A percentile compares a stretch with the other conserved stretches of the same genome.
These are phyloP conservation scores for Theonella swinhoei DNA, from an alignment of 37 sponge, comb jelly and placozoan species.

Conservation along the genomic window DNA sequence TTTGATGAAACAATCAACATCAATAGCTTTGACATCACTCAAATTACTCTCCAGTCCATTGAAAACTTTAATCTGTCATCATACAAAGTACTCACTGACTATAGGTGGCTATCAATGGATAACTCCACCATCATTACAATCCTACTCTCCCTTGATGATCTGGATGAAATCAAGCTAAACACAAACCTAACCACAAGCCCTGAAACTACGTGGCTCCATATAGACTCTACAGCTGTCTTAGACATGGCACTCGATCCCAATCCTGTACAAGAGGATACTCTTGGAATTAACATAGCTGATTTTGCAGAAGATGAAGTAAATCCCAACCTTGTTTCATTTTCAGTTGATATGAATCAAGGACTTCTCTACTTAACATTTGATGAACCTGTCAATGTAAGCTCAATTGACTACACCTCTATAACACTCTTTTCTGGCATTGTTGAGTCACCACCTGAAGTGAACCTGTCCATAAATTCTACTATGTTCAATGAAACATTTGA, in stretches of 20 bases:
- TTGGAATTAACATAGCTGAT: not conserved
- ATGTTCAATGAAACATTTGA: constrained; percentile 12
- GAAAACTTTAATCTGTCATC: constrained; percentile 19
- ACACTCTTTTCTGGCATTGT: constrained; percentile 56
- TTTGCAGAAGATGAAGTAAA: constrained; percentile 48
- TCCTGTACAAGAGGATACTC: constrained; percentile 8
- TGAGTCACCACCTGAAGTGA: not conserved
- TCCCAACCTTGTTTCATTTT: constrained; percentile 66
- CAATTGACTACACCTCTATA: constrained; percentile 58
- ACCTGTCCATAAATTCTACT: not conserved
- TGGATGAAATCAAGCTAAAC: constrained; percentile 82
- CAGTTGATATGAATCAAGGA: constrained; percentile 79
- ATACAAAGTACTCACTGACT: constrained; percentile 33
- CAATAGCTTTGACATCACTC: constrained; percentile 64
- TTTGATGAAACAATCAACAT: constrained; percentile 89
- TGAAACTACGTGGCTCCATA: constrained; percentile 60
- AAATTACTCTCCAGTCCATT: constrained; percentile 54
- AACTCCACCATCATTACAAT: constrained; percentile 72
- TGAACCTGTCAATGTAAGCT: constrained; percentile 77
- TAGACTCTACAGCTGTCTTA: constrained; percentile 30
- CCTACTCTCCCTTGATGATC: constrained; percentile 73
- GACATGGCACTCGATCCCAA: constrained; percentile 86
- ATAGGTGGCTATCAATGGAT: constrained; percentile 25
- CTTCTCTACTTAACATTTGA: constrained; percentile 75
- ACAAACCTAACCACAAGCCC: constrained; percentile 62